Base-by-base conservation (phyloP, 1,140 invertebrate species). In the Drosophila parabipectinata region DNA sequence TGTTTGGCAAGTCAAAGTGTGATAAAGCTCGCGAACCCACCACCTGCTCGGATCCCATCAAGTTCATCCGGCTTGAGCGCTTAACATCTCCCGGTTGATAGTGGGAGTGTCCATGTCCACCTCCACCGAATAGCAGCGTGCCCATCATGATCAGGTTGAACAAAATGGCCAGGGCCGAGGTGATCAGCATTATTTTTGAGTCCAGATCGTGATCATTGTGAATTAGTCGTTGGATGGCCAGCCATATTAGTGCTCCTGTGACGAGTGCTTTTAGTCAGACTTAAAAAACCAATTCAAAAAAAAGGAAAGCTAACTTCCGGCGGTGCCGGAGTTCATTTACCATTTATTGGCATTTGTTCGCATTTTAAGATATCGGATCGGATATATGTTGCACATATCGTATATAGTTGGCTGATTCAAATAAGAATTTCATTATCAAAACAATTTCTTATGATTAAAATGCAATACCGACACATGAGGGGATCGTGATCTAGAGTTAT, bases 61-160 rank as follows among this genome's bases (percentile, higher is more conserved):
- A 2, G 14, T 1, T 0, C 3, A 1, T 14, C 18, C 50, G 12
- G 15, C 18, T 44, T 7, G n/a, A 37, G 0, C 48, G 41, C 1
- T 3, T 32, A 2, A 39, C 5, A 6, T 50, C 37, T 1, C 39
- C 48, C 0, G 26, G 47, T 2, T 14, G 15, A 7, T 30, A 73
- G 9, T 74, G 72, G 5, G 34, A 12, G 41, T 84, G 75, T 0
- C 73, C 64, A 18, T 79, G 79, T 0, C 93, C 92, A 72, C 95
- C 94, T 8, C 92, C n/a, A 92, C 0, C 97, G 96, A 37, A 96
- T 91, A 37, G 3, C 34, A 37, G 10, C 34, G 34, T 37, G 10
- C 9, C 10, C 3, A 97, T 98, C 97, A 99, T 99, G 48, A 89
- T 92, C n/a, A 98, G 92, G 92, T 98, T 98, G 68, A 98, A 95